Evolutionary conservation across 2,113 vertebrate species (phyloP), one percentile per base, ranked within the genome.

Genomic region (Grantiella picta): DNA sequence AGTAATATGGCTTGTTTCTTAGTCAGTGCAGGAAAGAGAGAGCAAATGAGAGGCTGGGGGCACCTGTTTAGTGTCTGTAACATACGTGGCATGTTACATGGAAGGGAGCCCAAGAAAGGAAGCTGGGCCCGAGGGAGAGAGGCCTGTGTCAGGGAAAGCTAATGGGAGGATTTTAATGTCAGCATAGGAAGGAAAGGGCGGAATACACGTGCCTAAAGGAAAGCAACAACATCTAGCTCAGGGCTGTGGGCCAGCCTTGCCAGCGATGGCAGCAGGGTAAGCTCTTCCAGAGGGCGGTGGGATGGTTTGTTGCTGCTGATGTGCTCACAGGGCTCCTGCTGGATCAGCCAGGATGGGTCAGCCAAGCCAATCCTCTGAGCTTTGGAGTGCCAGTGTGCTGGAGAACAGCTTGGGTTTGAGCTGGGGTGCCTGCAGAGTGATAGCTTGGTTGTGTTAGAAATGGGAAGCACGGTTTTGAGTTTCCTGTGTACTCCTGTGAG

Each of bases 401-500:
- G 29, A 75, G 57, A 40, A 40, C 33, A 54, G 7, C 8, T 19
- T 63, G 1, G 1, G 13, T 68, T 29, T 75, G 33, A 54, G 12
- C 20, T 22, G 29, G 40, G 40, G 10, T 78, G 45, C n/a, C 49
- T 73, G 52, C 31, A 57, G n/a, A 2, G 0, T 1, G 6, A 14
- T 15, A 29, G 49, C 21, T 33, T 40, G 16, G 21, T 52, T 61
- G 29, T 15, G 10, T 54, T 71, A 71, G 76, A 63, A 89, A 66
- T 29, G n/a, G 42, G 42, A 79, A 85, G 29, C 7, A 31, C 0
- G 2, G 9, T 45, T 82, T 78, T 21, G 23, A 35, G 17, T 89
- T 78, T 53, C 40, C 33, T 65, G 13, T 0, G 0, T 38, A 2
- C 20, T 47, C 36, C 20, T 61, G 66, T 24, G n/a, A 0, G 4